phyloP scores from a whole-genome alignment of 2,797 vertebrate species.

The Sebastes iracundus region DNA sequence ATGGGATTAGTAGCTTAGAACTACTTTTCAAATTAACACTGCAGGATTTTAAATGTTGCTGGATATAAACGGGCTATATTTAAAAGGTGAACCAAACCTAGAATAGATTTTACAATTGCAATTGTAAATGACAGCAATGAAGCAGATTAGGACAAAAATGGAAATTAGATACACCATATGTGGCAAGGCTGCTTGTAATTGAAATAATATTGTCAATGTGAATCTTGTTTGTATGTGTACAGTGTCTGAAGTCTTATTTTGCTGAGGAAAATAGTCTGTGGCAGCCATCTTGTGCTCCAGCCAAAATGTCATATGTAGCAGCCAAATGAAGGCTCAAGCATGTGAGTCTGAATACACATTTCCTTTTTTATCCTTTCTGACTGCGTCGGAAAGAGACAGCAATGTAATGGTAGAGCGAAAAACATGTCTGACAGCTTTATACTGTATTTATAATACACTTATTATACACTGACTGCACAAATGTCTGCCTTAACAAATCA shows the following conservation, averaged over 20 bases:
- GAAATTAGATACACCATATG: background rate
- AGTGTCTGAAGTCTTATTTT: background rate
- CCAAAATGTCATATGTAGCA: constrained; percentile 12
- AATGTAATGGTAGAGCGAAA: background rate
- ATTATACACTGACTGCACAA: background rate
- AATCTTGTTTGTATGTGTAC: background rate
- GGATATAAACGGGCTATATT: background rate
- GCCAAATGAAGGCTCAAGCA: constrained; percentile 22
- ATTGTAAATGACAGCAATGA: background rate
- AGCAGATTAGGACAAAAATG: background rate
- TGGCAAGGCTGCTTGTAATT: background rate
- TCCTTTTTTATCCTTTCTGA: background rate
- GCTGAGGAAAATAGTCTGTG: background rate
- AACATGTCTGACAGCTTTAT: background rate
- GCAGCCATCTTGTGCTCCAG: constrained; percentile 16
- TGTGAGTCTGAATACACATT: background rate
- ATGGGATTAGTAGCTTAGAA: constrained; percentile 6
- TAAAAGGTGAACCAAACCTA: background rate
- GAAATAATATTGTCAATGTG: background rate
- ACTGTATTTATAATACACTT: background rate
- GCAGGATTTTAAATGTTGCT: background rate
- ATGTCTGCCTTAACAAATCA: background rate
- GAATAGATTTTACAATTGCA: background rate
- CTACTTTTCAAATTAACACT: background rate
- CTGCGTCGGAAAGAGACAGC: background rate